Percentiles rank a stretch among this genome's conserved stretches.
These are phyloP conservation scores for Noctua fimbriata DNA, from an alignment of 2,888 invertebrate species.

Conservation along the genomic window DNA sequence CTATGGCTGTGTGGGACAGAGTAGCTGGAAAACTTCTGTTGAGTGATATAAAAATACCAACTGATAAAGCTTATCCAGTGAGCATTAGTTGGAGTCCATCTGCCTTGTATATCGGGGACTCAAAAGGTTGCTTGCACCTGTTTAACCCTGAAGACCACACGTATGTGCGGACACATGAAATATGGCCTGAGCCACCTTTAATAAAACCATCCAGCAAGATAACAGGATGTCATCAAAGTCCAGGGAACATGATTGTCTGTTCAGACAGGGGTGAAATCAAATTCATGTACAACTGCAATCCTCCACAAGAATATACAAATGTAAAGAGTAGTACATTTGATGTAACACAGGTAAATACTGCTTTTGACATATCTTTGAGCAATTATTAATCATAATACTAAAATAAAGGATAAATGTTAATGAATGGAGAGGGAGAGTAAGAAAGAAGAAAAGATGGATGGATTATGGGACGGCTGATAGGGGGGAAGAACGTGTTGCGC, in stretches of 20 bases:
- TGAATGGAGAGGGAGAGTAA: neutral
- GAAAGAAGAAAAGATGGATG: neutral
- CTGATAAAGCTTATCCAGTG: conserved; percentile 83
- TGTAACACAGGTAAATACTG: conserved; percentile 83
- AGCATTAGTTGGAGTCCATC: conserved; percentile 84
- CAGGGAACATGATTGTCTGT: conserved; percentile 84
- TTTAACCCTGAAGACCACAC: conserved; percentile 81
- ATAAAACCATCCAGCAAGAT: conserved; percentile 83
- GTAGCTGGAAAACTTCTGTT: conserved; percentile 85
- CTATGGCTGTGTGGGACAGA: conserved; percentile 90
- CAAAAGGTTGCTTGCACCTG: conserved; percentile 84
- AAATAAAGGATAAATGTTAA: neutral
- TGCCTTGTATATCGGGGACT: conserved; percentile 86
- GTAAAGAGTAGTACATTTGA: conserved; percentile 82
- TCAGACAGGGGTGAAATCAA: conserved; percentile 87
- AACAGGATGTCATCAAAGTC: conserved; percentile 83
- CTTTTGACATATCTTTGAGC: neutral
- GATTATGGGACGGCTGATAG: neutral
- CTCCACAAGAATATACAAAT: conserved; percentile 82
- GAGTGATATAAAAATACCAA: conserved; percentile 82
- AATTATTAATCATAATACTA: neutral
- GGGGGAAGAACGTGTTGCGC: neutral
- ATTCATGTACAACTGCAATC: conserved; percentile 85
- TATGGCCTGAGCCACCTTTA: conserved; percentile 83
- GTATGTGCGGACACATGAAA: conserved; percentile 78